Conservation (phyloP, 37 sponge, comb jelly and placozoan species). For the Beroe forskalii region DNA sequence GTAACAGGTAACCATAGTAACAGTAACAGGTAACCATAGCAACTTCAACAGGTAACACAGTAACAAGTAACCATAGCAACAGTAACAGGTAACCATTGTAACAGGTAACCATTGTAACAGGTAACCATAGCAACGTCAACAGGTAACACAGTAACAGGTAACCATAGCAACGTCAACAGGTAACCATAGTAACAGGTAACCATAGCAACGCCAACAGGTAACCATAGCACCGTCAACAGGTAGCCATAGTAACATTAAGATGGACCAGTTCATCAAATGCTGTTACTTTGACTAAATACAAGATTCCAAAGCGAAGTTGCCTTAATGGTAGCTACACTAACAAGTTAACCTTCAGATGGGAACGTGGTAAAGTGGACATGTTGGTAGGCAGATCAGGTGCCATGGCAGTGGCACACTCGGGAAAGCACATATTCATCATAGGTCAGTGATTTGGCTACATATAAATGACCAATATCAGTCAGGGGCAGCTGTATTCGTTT, state of each 20-base stretch:
- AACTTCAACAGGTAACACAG: not conserved
- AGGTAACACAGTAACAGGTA: not conserved
- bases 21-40: not conserved
- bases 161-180: too few species aligned
- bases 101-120: not conserved
- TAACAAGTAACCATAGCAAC: not conserved
- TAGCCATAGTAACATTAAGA: too few species aligned
- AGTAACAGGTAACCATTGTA: not conserved
- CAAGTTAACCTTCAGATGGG: conserved; percentile 65
- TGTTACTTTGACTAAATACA: too few species aligned
- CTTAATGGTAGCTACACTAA: too few species aligned
- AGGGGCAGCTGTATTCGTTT: too few species aligned
- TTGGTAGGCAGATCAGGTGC: conserved; percentile 53
- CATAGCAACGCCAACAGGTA: too few species aligned
- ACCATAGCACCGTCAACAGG: too few species aligned
- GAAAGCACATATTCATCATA: conserved; percentile 49
- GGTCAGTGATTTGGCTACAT: too few species aligned
- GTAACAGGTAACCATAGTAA: not conserved
- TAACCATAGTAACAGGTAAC: too few species aligned
- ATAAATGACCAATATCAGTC: too few species aligned
- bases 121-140: not conserved
- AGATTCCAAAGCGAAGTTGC: too few species aligned
- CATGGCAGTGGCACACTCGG: conserved; percentile 45
- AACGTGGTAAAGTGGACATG: conserved; percentile 62
- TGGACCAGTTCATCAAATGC: too few species aligned